Evolutionary conservation across 1,140 invertebrate species (phyloP), one percentile per base, ranked within the genome.

Genomic region (Sipha flava): DNA sequence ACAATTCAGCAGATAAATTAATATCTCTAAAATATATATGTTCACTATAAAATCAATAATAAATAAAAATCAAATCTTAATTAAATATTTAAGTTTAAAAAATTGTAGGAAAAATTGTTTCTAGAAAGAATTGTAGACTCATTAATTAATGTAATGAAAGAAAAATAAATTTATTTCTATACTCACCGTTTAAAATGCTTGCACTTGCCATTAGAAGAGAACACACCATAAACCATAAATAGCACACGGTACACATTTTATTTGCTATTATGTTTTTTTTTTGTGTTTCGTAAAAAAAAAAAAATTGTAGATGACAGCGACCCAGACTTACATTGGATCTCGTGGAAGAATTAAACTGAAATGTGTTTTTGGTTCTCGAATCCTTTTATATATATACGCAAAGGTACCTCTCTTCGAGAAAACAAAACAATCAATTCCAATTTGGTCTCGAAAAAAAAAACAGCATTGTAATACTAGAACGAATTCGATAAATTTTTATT

Each of bases 351-450:
- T 77, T 77, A 77, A 59, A 77, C 73, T 59, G 52, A 59, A 77
- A 59, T 43, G 47, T 14, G n/a, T 59, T 59, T 26, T 10, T 10
- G 21, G 26, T 29, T 26, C 12, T 9, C 34, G 43, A 59, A 77
- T 77, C 52, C 52, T 75, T 75, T 77, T 59, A 59, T 59, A 59
- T 57, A 40, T 40, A 40, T 10, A 4, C 40, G 23, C 18, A 45
- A 70, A 70, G 66, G 66, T 68, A 14, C 43, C 10, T n/a, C 31
- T 47, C 12, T 18, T 29, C 12, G 40, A 18, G 40, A 70, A 70
- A 70, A 70, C 66, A 54, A 77, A 54, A 77, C 73, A n/a, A 77
- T 77, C 73, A 77, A 77, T 77, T 57, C 73, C 52, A 77, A 77
- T 77, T 77, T 77, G 34, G 21, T 16, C 1, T 14, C 7, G 66